phyloP scores from a whole-genome alignment of 2,888 invertebrate genomes.

The Ophion obscuratus region DNA sequence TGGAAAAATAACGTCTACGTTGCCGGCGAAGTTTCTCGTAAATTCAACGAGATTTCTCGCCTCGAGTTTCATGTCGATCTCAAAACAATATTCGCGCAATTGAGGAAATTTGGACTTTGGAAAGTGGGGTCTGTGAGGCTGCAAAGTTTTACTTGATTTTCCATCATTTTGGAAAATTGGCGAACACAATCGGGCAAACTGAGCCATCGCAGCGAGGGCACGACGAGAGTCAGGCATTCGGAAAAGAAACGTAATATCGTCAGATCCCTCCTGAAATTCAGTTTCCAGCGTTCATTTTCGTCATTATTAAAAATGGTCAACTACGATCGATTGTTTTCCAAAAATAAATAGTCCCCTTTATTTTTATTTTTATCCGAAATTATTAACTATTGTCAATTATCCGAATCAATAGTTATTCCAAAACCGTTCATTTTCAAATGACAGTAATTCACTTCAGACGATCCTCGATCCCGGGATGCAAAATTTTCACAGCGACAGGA shows the following conservation, averaged over 20 bases:
- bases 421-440: neutral
- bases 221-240: conserved; percentile 74
- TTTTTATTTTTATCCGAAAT: neutral
- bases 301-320: neutral
- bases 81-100: conserved; percentile 26
- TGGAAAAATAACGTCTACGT: conserved; percentile 82
- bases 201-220: conserved; percentile 84
- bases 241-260: conserved; percentile 81
- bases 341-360: neutral
- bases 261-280: conserved; percentile 80
- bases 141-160: conserved; percentile 80
- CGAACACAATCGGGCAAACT: conserved; percentile 83
- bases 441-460: conserved; percentile 73
- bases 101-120: neutral
- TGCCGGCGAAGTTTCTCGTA: conserved; percentile 81
- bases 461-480: conserved; percentile 83
- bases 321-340: neutral
- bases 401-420: neutral
- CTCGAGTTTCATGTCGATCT: conserved; percentile 84
- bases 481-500: conserved; percentile 82
- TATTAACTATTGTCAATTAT: neutral
- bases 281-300: neutral
- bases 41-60: conserved; percentile 83
- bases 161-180: conserved; percentile 84
- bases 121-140: neutral